phyloP scores from a whole-genome alignment of 2,797 vertebrate species.

The Lagorchestes hirsutus region DNA sequence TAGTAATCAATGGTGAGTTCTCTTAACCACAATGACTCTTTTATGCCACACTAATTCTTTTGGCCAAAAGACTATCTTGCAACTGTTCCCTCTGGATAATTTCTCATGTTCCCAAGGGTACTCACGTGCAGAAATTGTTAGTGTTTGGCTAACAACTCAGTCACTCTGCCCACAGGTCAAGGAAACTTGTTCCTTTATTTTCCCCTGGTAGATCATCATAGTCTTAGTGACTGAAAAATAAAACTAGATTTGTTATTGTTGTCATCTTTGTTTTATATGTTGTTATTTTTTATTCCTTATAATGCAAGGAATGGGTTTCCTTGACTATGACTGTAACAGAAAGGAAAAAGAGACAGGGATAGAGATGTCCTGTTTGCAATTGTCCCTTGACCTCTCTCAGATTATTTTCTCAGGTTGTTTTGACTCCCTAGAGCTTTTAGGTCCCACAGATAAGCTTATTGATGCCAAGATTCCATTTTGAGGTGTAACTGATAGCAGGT shows the following conservation, averaged over 20 bases:
- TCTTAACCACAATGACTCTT: constrained; percentile 55
- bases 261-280: background rate
- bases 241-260: background rate
- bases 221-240: background rate
- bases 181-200: constrained; percentile 2
- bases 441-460: background rate
- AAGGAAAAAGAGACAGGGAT: background rate
- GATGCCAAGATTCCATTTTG: constrained; percentile 9
- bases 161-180: constrained; percentile 36
- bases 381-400: background rate
- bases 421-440: background rate
- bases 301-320: background rate
- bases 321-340: no score
- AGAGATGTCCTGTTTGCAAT: background rate
- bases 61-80: constrained; percentile 60
- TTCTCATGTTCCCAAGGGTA: constrained; percentile 8
- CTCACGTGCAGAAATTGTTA: background rate
- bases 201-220: constrained; percentile 47
- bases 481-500: background rate
- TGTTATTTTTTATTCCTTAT: background rate
- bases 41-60: constrained; percentile 60
- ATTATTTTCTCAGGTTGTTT: background rate
- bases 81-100: constrained; percentile 55
- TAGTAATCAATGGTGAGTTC: constrained; percentile 57
- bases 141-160: constrained; percentile 58